A percentile compares a stretch with the other conserved stretches of the same genome.
Conservation (phyloP, 1,140 invertebrate genomes). For the Schmidtea mediterranea region DNA sequence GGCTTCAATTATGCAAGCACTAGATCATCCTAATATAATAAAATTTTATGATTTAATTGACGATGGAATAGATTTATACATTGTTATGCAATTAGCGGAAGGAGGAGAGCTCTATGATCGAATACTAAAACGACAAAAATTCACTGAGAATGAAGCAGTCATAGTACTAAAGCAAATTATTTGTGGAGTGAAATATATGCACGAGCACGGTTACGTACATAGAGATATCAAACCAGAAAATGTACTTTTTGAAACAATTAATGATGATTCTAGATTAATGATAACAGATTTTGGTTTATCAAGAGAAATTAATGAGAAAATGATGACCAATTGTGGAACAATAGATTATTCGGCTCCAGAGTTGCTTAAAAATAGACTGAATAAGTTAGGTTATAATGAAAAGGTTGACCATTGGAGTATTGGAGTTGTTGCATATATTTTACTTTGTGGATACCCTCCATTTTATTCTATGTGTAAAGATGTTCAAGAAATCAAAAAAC, state of each 20-base stretch:
- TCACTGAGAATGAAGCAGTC: background rate
- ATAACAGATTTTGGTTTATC: conserved; percentile 3
- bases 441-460: background rate
- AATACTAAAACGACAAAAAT: background rate
- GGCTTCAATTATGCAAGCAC: background rate
- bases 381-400: background rate
- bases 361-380: background rate
- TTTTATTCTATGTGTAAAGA: background rate
- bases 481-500: too few species aligned
- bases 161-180: background rate
- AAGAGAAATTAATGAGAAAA: background rate
- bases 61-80: background rate
- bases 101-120: conserved; percentile 1
- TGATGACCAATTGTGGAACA: background rate
- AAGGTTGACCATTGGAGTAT: conserved; percentile 1
- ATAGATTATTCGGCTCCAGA: conserved; percentile 4
- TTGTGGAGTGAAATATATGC: background rate
- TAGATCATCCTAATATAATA: background rate
- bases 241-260: background rate
- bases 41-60: background rate
- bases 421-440: background rate
- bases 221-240: conserved; percentile 4
- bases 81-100: background rate
- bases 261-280: background rate
- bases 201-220: background rate